Percentiles rank a stretch among this genome's conserved stretches.
Conservation (phyloP, 2,113 vertebrate species). For the Datnioides undecimradiatus region DNA sequence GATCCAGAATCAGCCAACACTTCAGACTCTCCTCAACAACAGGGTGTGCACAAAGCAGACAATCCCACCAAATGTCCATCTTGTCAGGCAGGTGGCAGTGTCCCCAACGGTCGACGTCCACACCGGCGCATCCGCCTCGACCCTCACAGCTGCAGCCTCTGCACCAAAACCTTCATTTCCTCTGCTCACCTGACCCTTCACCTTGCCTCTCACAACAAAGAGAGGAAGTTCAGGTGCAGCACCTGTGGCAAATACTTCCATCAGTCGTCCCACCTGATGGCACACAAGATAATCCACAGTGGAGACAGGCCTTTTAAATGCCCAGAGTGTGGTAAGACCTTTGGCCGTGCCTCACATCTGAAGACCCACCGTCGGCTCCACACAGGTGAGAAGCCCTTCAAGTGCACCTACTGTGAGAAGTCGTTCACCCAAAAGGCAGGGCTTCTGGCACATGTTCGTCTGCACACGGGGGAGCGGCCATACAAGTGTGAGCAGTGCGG, state of each 20-base stretch:
- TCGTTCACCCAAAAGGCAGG: slow-evolving; percentile 82
- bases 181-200: slow-evolving; percentile 81
- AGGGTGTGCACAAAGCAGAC: slow-evolving; percentile 3
- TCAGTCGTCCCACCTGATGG: slow-evolving; percentile 82
- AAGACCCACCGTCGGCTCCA: slow-evolving; percentile 85
- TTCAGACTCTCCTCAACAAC: slow-evolving; percentile 13
- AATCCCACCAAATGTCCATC: slow-evolving; percentile 60
- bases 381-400: slow-evolving; percentile 86
- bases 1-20: slow-evolving; percentile 6
- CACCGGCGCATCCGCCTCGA: slow-evolving; percentile 71
- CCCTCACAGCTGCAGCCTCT: slow-evolving; percentile 78
- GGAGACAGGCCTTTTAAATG: slow-evolving; percentile 85
- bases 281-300: slow-evolving; percentile 82
- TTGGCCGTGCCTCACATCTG: slow-evolving; percentile 83
- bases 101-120: slow-evolving; percentile 49
- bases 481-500: slow-evolving; percentile 78
- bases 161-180: slow-evolving; percentile 83
- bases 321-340: slow-evolving; percentile 82
- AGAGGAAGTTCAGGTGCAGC: slow-evolving; percentile 78
- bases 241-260: slow-evolving; percentile 82
- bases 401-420: slow-evolving; percentile 80
- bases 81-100: slow-evolving; percentile 59
- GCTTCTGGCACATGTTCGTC: slow-evolving; percentile 74
- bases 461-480: slow-evolving; percentile 69
- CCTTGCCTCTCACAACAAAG: slow-evolving; percentile 78